phyloP scores from a whole-genome alignment of 2,888 invertebrate species.

The Mythimna impura region DNA sequence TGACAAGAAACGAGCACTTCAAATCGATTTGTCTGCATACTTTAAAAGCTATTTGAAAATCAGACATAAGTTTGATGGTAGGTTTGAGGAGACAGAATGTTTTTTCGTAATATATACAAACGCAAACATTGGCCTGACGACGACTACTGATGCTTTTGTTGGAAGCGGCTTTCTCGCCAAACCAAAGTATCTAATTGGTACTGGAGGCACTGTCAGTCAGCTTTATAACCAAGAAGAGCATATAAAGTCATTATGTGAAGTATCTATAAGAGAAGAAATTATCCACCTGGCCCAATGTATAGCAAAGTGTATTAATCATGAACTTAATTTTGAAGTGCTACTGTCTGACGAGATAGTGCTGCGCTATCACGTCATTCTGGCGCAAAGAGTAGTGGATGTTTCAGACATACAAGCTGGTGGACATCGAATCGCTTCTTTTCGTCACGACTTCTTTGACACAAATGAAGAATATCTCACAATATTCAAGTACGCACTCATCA shows the following conservation, averaged over 20 bases:
- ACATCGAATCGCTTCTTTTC: not conserved
- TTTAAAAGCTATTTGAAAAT: constrained; percentile 48
- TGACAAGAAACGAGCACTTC: constrained; percentile 6
- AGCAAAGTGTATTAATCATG: not conserved
- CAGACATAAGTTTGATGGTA: constrained; percentile 21
- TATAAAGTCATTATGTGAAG: constrained; percentile 19
- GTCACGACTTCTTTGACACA: constrained; percentile 28
- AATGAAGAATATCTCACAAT: constrained; percentile 19
- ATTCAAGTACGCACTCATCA: constrained; percentile 26
- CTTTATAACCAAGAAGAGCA: constrained; percentile 9
- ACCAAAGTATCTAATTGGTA: constrained; percentile 36
- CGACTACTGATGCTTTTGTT: not conserved
- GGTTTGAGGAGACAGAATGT: constrained; percentile 19
- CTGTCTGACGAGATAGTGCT: constrained; percentile 31
- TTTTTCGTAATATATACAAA: constrained; percentile 52
- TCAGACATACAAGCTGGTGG: constrained; percentile 18
- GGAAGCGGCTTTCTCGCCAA: not conserved
- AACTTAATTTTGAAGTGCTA: constrained; percentile 7
- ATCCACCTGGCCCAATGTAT: constrained; percentile 29
- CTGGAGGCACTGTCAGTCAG: constrained; percentile 19
- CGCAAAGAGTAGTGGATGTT: constrained; percentile 30
- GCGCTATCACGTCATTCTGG: constrained; percentile 50
- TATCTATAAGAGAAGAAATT: constrained; percentile 31
- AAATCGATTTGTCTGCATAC: constrained; percentile 31
- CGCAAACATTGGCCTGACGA: constrained; percentile 5